Conservation (phyloP, 2,113 vertebrate species). For the Microtus oregoni region DNA sequence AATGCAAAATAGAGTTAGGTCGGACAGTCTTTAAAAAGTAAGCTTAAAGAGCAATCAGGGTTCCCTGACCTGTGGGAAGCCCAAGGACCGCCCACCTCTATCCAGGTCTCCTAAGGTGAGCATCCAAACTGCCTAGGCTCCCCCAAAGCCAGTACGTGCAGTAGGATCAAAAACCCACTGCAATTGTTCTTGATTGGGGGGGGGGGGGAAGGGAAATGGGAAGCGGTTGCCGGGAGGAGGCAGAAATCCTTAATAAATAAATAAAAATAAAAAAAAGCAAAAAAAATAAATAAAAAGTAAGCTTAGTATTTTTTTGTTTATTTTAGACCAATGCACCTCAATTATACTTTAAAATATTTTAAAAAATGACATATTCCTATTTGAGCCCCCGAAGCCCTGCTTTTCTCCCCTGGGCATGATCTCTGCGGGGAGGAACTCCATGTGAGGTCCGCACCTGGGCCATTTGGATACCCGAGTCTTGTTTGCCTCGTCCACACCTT, state of each 20-base stretch:
- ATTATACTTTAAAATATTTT: background rate
- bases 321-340: background rate
- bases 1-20: background rate
- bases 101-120: too few relatives aligned
- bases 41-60: too few relatives aligned
- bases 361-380: background rate
- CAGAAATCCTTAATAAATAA: too few relatives aligned
- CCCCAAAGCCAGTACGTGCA: too few relatives aligned
- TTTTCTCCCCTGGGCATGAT: background rate
- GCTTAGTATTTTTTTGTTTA: background rate
- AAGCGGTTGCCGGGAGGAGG: too few relatives aligned
- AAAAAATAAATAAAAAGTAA: background rate
- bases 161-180: too few relatives aligned
- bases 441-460: background rate
- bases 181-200: too few relatives aligned
- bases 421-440: background rate
- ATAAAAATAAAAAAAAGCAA: too few relatives aligned
- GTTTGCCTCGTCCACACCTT: background rate
- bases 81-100: too few relatives aligned
- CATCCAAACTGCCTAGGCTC: too few relatives aligned
- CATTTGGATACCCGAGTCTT: rapidly evolving
- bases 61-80: too few relatives aligned
- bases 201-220: too few relatives aligned
- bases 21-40: background rate
- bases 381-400: background rate